Percentiles rank a stretch among this genome's conserved stretches.
Evolutionary conservation across 2,113 vertebrate species (phyloP).

Genomic region (Osmerus mordax): DNA sequence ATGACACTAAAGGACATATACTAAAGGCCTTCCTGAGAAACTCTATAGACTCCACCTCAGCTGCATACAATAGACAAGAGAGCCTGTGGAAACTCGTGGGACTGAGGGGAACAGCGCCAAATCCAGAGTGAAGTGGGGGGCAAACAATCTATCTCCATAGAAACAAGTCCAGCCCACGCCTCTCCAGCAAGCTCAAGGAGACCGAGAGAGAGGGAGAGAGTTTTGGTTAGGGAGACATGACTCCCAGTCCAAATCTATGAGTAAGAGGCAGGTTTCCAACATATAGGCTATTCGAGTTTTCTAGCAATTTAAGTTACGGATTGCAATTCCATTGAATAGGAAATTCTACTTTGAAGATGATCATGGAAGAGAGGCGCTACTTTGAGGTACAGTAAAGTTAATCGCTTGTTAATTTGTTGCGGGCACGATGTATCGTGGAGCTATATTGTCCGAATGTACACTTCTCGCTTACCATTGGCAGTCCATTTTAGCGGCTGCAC

Average conservation of each 20-base stretch:
- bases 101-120: constrained; percentile 32
- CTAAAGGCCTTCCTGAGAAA: too few relatives aligned
- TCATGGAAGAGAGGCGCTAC: constrained; percentile 51
- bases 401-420: constrained; percentile 8
- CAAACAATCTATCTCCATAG: constrained; percentile 69
- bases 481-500: too few relatives aligned
- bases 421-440: background rate
- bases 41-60: background rate
- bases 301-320: constrained; percentile 25
- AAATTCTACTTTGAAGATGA: constrained; percentile 55
- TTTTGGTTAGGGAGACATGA: constrained; percentile 65
- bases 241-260: constrained; percentile 47
- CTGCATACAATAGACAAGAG: constrained; percentile 60
- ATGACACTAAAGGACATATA: too few relatives aligned
- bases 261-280: constrained; percentile 57
- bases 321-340: constrained; percentile 44
- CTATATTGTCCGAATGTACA: background rate
- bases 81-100: background rate
- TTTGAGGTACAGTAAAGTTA: constrained; percentile 71
- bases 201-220: constrained; percentile 41
- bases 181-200: constrained; percentile 52
- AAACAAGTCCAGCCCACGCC: constrained; percentile 70
- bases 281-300: constrained; percentile 24
- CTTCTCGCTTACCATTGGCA: too few relatives aligned
- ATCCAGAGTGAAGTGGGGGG: constrained; percentile 55